Conservation (phyloP, 1,140 invertebrate species). For the Scaptomyza graminum region DNA sequence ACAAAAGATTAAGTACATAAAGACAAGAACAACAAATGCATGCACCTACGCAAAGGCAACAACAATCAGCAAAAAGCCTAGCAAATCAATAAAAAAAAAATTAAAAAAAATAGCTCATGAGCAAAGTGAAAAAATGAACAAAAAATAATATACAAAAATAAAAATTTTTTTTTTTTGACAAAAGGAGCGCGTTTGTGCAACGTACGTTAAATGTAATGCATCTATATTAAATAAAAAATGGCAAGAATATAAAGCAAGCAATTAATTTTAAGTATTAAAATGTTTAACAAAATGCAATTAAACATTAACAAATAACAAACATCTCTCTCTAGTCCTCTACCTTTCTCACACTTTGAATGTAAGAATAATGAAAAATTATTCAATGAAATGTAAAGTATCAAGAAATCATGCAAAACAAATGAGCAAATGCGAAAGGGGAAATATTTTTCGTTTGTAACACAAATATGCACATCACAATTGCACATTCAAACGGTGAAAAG, state of each 20-base stretch:
- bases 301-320: conserved; percentile 28
- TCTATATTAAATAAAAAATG: conserved; percentile 69
- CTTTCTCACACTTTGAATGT: conserved; percentile 36
- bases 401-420: conserved; percentile 1
- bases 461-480: conserved; percentile 15
- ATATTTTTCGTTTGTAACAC: conserved; percentile 7
- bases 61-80: conserved; percentile 47
- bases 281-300: conserved; percentile 65
- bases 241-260: conserved; percentile 78
- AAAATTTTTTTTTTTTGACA: conserved; percentile 63
- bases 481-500: conserved; percentile 14
- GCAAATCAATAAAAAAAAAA: conserved; percentile 49
- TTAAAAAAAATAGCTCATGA: not conserved
- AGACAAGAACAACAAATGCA: conserved; percentile 43
- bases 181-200: conserved; percentile 74
- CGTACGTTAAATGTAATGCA: conserved; percentile 78
- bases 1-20: conserved; percentile 20
- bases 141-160: conserved; percentile 28
- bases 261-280: conserved; percentile 80
- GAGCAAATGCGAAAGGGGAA: not conserved
- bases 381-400: conserved; percentile 18
- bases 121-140: conserved; percentile 36
- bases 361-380: conserved; percentile 29
- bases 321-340: conserved; percentile 58
- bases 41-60: conserved; percentile 33